Evolutionary conservation across 2,797 vertebrate genomes (phyloP).

Genomic region (Valencia hispanica): DNA sequence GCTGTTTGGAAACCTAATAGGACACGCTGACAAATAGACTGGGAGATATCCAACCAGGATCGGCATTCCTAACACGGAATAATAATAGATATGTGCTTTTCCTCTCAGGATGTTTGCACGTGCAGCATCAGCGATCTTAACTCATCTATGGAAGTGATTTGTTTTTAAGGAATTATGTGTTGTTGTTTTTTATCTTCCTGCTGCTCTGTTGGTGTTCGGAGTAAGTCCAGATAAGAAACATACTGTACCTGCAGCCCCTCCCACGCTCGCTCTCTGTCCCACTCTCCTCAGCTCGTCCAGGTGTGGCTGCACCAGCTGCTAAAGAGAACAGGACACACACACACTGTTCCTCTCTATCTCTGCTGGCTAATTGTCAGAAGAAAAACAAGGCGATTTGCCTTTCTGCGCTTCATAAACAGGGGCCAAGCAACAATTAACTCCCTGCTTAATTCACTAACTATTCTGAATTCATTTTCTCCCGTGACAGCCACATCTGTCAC

Average conservation of each 20-base stretch:
- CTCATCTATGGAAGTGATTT: slow-evolving; percentile 42
- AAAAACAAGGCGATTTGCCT: slow-evolving; percentile 83
- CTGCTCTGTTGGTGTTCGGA: slow-evolving; percentile 10
- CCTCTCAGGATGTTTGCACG: slow-evolving; percentile 48
- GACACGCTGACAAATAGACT: slow-evolving; percentile 76
- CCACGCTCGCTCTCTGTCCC: slow-evolving; percentile 11
- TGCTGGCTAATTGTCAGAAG: slow-evolving; percentile 84
- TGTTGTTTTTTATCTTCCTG: slow-evolving; percentile 40
- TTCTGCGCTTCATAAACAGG: slow-evolving; percentile 82
- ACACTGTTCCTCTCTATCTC: slow-evolving; percentile 52
- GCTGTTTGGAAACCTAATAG: slow-evolving; percentile 88
- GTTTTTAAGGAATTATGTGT: slow-evolving; percentile 48
- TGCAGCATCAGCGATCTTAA: slow-evolving; percentile 48
- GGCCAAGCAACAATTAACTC: slow-evolving; percentile 86
- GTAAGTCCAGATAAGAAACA: slow-evolving; percentile 13
- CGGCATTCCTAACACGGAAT: slow-evolving; percentile 31
- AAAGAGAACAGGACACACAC: slow-evolving; percentile 70
- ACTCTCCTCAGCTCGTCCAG: slow-evolving; percentile 70
- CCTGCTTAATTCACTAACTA: slow-evolving; percentile 88
- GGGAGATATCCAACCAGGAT: slow-evolving; percentile 59
- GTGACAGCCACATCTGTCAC: slow-evolving; percentile 84
- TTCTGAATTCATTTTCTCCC: slow-evolving; percentile 85
- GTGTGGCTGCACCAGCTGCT: slow-evolving; percentile 84
- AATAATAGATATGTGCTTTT: slow-evolving; percentile 23
- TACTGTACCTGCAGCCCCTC: slow-evolving; percentile 19